phyloP scores from a whole-genome alignment of 2,797 vertebrate species.

The Gephyroberyx darwinii region DNA sequence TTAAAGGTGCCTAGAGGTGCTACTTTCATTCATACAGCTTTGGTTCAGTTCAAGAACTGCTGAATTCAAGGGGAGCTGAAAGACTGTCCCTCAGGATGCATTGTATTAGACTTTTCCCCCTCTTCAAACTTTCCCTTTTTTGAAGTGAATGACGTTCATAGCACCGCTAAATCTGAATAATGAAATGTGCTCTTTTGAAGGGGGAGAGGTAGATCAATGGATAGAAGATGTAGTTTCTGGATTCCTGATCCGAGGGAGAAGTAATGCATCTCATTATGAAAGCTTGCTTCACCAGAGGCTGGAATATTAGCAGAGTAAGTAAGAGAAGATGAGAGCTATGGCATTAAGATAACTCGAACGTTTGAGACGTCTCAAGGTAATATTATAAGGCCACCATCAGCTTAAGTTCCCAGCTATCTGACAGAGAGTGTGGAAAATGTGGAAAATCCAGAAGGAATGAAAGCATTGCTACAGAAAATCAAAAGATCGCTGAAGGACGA shows the following conservation, averaged over 20 bases:
- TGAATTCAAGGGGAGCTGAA: slow-evolving; percentile 37
- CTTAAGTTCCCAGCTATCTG: slow-evolving; percentile 60
- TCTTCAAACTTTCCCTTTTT: too few species aligned
- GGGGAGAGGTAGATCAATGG: slow-evolving; percentile 42
- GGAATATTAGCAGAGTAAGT: slow-evolving; percentile 43
- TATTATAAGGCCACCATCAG: slow-evolving; percentile 73
- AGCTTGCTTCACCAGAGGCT: slow-evolving; percentile 24
- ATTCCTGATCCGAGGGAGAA: slow-evolving; percentile 27
- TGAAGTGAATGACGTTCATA: slow-evolving; percentile 31
- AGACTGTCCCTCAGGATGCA: slow-evolving; percentile 15
- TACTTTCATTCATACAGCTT: slow-evolving; percentile 24
- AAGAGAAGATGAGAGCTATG: slow-evolving; percentile 59
- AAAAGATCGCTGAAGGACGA: slow-evolving; percentile 45
- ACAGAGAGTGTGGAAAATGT: slow-evolving; percentile 43
- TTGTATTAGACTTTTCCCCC: slow-evolving; percentile 26
- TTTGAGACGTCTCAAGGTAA: slow-evolving; percentile 69
- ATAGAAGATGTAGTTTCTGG: slow-evolving; percentile 28
- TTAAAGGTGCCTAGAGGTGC: background rate
- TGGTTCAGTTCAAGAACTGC: slow-evolving; percentile 48
- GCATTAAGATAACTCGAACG: slow-evolving; percentile 68
- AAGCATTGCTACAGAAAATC: slow-evolving; percentile 48
- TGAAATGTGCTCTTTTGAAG: slow-evolving; percentile 32
- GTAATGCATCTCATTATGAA: slow-evolving; percentile 52
- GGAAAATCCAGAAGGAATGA: slow-evolving; percentile 24
- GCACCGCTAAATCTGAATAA: slow-evolving; percentile 6